Base-by-base conservation (phyloP, 2,888 invertebrate genomes). In the Cryptus viduatorius region DNA sequence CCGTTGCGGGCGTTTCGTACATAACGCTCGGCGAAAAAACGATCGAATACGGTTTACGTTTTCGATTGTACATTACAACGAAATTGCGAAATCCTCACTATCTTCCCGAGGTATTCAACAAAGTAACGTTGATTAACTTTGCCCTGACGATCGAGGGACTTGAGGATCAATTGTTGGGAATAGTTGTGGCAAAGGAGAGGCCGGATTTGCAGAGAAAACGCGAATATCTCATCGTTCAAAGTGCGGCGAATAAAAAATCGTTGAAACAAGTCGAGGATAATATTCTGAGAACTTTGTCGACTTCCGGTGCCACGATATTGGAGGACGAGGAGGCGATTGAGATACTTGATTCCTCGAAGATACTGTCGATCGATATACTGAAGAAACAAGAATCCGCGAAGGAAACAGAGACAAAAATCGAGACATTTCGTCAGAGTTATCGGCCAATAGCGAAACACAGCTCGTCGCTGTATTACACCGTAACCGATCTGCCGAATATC, bases 241-340 rank as follows among this genome's bases (percentile, higher is more conserved):
- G 96, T 88, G 98, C 98, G 7, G 95, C 96, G 71, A 98, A 98
- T 93, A 96, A 96, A 91, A 96, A 96, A 79, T 96, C 97, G 1
- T 94, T 98, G 53, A 97, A 97, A 91, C 96, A 90, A 82, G 97
- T 98, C 31, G 98, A 98, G 94, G 97, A 98, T 92, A 97, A 97
- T 94, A 98, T 98, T 89, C 94, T 98, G 68, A 96, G 96, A 90
- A 98, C 98, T 0, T 94, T 98, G 76, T 96, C 97, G 61, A 96
- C 97, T 90, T 95, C 96, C 1, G 97, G 98, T 92, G 98, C 98
- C 1, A 98, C 98, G 92, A 98, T 98, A 91, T 94, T 98, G 84
- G 98, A 98, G 94, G 98, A 98, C 93, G 98, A 98, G 94, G 95
- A 95, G 3, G 98, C 98, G 3, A 98, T 98, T 88, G 95, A 97